These are phyloP conservation scores for Triops longicaudatus DNA, from an alignment of 1,140 invertebrate genomes.

Conservation along the genomic window DNA sequence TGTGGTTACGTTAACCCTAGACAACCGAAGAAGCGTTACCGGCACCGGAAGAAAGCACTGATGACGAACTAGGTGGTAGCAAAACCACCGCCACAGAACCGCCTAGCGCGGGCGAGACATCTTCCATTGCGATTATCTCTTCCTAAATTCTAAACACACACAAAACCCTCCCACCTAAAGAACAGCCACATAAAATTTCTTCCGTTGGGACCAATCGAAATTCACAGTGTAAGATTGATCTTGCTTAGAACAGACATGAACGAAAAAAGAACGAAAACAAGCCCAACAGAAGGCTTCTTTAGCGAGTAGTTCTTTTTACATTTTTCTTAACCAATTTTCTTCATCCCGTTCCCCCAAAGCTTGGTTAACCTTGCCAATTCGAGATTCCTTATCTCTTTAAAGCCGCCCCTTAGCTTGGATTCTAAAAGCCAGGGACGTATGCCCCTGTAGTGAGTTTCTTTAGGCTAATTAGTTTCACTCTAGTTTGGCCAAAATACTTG, in stretches of 20 bases:
- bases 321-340: not conserved
- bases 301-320: not conserved
- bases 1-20: slow-evolving; percentile 22
- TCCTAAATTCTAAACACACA: not conserved
- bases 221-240: not conserved
- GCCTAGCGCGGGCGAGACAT: not conserved
- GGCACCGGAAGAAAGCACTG: not conserved
- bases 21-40: not conserved
- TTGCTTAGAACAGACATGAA: not conserved
- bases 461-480: not conserved
- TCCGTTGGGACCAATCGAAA: not conserved
- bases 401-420: slow-evolving; percentile 10
- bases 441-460: not conserved
- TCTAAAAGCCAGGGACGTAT: slow-evolving; percentile 17
- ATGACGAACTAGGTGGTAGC: not conserved
- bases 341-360: not conserved
- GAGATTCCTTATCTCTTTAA: not conserved
- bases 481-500: slow-evolving; percentile 13
- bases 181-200: not conserved
- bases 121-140: slow-evolving; percentile 2
- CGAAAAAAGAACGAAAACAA: not conserved
- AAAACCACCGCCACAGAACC: not conserved
- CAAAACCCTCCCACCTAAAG: not conserved
- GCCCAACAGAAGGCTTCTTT: not conserved
- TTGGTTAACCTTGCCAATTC: not conserved